phyloP scores from a whole-genome alignment of 2,797 vertebrate genomes.

The Acipenser ruthenus region DNA sequence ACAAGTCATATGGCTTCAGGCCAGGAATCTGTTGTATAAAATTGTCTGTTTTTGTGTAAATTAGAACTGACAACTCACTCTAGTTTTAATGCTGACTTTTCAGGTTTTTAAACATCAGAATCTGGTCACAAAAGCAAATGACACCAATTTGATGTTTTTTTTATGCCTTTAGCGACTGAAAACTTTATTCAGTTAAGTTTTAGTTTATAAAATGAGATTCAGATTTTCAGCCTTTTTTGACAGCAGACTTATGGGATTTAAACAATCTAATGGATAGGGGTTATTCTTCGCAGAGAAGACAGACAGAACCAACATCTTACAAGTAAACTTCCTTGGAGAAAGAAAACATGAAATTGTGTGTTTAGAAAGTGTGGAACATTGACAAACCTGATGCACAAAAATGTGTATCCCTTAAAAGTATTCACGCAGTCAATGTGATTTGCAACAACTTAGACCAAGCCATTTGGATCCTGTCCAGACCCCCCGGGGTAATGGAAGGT shows the following conservation, averaged over 20 bases:
- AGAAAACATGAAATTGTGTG: too few relatives aligned
- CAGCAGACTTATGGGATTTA: constrained; percentile 1
- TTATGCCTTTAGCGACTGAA: constrained; percentile 7
- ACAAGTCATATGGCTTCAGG: constrained; percentile 63
- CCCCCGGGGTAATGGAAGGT: too few relatives aligned
- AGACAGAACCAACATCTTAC: too few relatives aligned
- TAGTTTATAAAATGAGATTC: not conserved
- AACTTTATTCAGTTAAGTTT: constrained; percentile 9
- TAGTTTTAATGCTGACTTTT: constrained; percentile 48
- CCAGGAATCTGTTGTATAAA: constrained; percentile 57
- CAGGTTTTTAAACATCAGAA: constrained; percentile 47
- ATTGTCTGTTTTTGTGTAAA: constrained; percentile 55
- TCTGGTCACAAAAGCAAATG: constrained; percentile 23
- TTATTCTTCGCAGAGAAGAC: not conserved
- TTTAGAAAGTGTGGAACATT: too few relatives aligned
- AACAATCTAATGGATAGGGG: not conserved
- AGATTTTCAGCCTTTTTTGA: not conserved
- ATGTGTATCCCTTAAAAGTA: too few relatives aligned
- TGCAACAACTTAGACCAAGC: too few relatives aligned
- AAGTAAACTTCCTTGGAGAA: too few relatives aligned
- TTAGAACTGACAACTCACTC: constrained; percentile 64
- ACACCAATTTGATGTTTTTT: constrained; percentile 13
- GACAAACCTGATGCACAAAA: too few relatives aligned
- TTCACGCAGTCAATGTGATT: too few relatives aligned
- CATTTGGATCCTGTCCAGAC: too few relatives aligned